phyloP scores from a whole-genome alignment of 2,888 invertebrate species.

The Nasonia oneida region DNA sequence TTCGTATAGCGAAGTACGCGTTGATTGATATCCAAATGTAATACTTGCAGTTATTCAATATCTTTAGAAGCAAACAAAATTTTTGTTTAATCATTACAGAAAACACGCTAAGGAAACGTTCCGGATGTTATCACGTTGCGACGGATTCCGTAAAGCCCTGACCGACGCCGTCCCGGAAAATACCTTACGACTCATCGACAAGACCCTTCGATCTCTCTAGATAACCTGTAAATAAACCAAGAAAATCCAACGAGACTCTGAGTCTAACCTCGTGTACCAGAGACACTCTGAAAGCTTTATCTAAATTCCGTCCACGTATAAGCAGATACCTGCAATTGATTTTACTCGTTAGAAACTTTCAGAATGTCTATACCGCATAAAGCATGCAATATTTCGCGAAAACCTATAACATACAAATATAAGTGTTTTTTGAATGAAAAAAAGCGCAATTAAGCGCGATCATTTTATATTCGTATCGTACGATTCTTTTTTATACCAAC shows the following conservation, averaged over 20 bases:
- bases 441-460: neutral
- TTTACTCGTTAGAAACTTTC: slow-evolving; percentile 2
- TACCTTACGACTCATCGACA: slow-evolving; percentile 90
- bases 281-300: slow-evolving; percentile 20
- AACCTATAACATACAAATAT: neutral
- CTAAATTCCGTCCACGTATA: neutral
- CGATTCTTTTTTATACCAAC: slow-evolving; percentile 44
- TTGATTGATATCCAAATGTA: no score
- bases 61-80: neutral
- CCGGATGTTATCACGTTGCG: slow-evolving; percentile 85
- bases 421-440: slow-evolving; percentile 21
- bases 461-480: slow-evolving; percentile 34
- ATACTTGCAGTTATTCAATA: no score
- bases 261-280: slow-evolving; percentile 16
- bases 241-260: slow-evolving; percentile 13
- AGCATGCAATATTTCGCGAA: neutral
- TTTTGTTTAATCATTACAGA: slow-evolving; percentile 74
- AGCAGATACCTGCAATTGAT: neutral
- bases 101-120: slow-evolving; percentile 90
- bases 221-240: slow-evolving; percentile 46
- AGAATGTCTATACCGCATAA: neutral
- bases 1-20: no score
- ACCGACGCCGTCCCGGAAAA: slow-evolving; percentile 90
- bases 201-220: slow-evolving; percentile 85
- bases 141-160: slow-evolving; percentile 87